A percentile compares a stretch with the other conserved stretches of the same genome.
phyloP scores from a whole-genome alignment of 2,888 invertebrate genomes.

The Blomia tropicalis region DNA sequence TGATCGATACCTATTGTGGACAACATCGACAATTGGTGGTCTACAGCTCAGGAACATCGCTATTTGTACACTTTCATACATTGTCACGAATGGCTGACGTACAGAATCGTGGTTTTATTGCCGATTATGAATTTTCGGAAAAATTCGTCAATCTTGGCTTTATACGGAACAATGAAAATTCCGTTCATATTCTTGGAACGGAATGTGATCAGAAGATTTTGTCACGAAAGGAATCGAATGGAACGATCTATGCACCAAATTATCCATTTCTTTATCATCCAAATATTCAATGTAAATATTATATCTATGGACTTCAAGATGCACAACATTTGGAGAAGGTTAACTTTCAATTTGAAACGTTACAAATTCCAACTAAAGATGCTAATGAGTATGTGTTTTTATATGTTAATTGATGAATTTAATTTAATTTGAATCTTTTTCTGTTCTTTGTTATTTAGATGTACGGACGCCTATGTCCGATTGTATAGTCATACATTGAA shows the following conservation, averaged over 20 bases:
- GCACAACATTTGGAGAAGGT: slow-evolving; percentile 87
- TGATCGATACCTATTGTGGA: slow-evolving; percentile 92
- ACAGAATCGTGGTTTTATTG: slow-evolving; percentile 94
- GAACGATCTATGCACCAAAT: slow-evolving; percentile 85
- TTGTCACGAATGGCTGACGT: slow-evolving; percentile 76
- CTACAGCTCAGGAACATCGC: slow-evolving; percentile 76
- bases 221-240: slow-evolving; percentile 77
- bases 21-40: slow-evolving; percentile 88
- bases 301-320: slow-evolving; percentile 95
- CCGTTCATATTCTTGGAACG: slow-evolving; percentile 75
- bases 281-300: slow-evolving; percentile 91
- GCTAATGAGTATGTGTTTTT: slow-evolving; percentile 24
- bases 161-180: slow-evolving; percentile 68
- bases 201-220: slow-evolving; percentile 97
- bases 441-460: slow-evolving; percentile 12
- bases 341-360: slow-evolving; percentile 65
- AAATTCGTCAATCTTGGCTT: slow-evolving; percentile 94
- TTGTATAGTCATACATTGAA: slow-evolving; percentile 47
- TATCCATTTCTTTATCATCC: slow-evolving; percentile 87
- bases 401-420: background rate
- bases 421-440: background rate
- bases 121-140: slow-evolving; percentile 95
- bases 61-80: slow-evolving; percentile 79
- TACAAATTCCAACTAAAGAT: slow-evolving; percentile 54
- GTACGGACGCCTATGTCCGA: slow-evolving; percentile 22